Evolutionary conservation across 1,140 invertebrate genomes (phyloP).

Genomic region (Lordiphosa collinella): DNA sequence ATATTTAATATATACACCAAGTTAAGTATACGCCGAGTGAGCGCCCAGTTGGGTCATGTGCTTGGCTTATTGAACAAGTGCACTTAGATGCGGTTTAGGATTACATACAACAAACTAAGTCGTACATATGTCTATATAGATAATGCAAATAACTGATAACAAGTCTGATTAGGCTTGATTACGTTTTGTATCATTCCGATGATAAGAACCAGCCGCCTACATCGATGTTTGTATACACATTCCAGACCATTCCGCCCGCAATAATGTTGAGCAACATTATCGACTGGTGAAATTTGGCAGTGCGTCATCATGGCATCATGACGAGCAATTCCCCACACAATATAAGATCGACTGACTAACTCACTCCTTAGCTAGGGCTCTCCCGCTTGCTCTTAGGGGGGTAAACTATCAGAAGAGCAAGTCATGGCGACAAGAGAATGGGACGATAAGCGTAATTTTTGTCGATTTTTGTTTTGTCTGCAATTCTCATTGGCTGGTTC

Average conservation of each 20-base stretch:
- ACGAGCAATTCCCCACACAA: not conserved
- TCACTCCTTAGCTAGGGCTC: too few relatives aligned
- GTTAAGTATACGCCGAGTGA: conserved; percentile 35
- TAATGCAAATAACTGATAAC: conserved; percentile 16
- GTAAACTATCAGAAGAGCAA: not conserved
- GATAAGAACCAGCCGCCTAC: not conserved
- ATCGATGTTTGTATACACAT: not conserved
- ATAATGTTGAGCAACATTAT: conserved; percentile 3
- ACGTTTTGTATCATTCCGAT: conserved; percentile 16
- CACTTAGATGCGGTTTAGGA: conserved; percentile 35
- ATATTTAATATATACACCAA: not conserved
- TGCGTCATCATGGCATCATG: conserved; percentile 1
- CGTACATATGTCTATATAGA: not conserved
- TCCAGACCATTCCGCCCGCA: conserved; percentile 1
- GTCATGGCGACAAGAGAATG: conserved; percentile 1
- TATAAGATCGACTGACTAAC: too few relatives aligned
- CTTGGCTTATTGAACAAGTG: conserved; percentile 24
- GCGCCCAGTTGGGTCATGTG: not conserved
- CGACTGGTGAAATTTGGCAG: not conserved
- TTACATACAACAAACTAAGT: not conserved
- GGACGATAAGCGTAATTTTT: conserved; percentile 7
- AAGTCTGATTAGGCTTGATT: conserved; percentile 23
- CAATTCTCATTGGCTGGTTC: conserved; percentile 5
- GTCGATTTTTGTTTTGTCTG: conserved; percentile 20
- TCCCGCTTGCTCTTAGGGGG: too few relatives aligned